These are phyloP conservation scores for Meghimatium bilineatum DNA, from an alignment of 2,888 invertebrate genomes.

Conservation along the genomic window DNA sequence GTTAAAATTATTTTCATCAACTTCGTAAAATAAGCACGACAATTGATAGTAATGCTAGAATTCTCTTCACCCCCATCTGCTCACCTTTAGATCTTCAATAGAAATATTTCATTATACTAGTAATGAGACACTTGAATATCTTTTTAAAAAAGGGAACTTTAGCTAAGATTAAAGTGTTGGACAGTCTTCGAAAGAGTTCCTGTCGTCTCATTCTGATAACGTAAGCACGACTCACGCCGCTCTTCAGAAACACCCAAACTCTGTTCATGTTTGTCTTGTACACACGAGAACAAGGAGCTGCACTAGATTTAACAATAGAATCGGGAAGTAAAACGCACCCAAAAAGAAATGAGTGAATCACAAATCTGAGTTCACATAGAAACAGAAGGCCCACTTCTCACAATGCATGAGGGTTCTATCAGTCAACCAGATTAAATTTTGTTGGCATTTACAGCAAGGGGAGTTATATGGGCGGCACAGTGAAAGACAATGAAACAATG, in stretches of 20 bases:
- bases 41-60: no score
- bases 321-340: neutral
- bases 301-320: neutral
- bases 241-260: neutral
- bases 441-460: conserved; percentile 16
- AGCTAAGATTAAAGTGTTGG: neutral
- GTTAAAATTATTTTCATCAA: no score
- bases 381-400: conserved; percentile 22
- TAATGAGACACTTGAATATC: no score
- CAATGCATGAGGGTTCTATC: conserved; percentile 35
- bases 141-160: neutral
- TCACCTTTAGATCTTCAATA: no score
- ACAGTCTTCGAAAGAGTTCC: neutral
- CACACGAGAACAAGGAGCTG: neutral
- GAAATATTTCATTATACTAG: no score
- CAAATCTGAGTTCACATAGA: neutral
- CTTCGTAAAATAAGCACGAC: no score
- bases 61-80: no score
- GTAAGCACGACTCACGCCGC: neutral
- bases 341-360: conserved; percentile 1
- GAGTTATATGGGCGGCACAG: conserved; percentile 31
- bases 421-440: conserved; percentile 26
- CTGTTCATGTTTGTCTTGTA: neutral
- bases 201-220: neutral
- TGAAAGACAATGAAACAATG: conserved; percentile 17